Percentiles rank a stretch among this genome's conserved stretches.
Evolutionary conservation across 2,113 vertebrate genomes (phyloP).

Genomic region (Myiagra hebetior): DNA sequence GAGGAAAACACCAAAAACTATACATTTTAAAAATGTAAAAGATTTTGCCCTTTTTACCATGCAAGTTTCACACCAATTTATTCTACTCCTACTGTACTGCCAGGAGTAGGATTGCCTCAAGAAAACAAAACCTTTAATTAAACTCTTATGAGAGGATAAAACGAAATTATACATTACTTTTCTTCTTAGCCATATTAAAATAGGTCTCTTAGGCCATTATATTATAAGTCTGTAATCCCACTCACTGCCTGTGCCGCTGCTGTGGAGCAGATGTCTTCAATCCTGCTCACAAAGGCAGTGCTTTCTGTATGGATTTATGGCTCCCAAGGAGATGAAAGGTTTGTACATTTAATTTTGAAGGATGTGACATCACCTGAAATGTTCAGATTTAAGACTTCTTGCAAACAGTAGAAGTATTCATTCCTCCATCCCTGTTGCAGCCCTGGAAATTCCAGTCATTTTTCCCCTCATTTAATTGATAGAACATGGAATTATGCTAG

Average conservation of each 20-base stretch:
- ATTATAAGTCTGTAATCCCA: not conserved
- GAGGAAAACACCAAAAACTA: not conserved
- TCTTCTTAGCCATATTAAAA: not conserved
- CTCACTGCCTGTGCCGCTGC: not conserved
- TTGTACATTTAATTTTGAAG: not conserved
- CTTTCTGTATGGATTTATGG: not conserved
- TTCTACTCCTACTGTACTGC: not conserved
- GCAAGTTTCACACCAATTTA: not conserved
- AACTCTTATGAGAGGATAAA: not conserved
- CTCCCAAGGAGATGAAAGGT: not conserved
- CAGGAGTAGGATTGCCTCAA: not conserved
- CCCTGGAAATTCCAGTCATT: not conserved
- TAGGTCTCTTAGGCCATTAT: not conserved
- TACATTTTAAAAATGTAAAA: not conserved
- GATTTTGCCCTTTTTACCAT: not conserved
- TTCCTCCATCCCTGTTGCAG: not conserved
- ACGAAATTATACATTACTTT: not conserved
- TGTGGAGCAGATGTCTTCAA: not conserved
- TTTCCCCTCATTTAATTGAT: not conserved
- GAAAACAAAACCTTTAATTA: conserved; percentile 17
- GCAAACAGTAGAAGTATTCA: not conserved
- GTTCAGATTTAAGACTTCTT: not conserved
- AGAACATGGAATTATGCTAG: not conserved
- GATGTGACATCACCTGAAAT: not conserved
- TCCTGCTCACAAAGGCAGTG: not conserved